Base-by-base conservation (phyloP, 2,113 vertebrate species). In the Panthera uncia region DNA sequence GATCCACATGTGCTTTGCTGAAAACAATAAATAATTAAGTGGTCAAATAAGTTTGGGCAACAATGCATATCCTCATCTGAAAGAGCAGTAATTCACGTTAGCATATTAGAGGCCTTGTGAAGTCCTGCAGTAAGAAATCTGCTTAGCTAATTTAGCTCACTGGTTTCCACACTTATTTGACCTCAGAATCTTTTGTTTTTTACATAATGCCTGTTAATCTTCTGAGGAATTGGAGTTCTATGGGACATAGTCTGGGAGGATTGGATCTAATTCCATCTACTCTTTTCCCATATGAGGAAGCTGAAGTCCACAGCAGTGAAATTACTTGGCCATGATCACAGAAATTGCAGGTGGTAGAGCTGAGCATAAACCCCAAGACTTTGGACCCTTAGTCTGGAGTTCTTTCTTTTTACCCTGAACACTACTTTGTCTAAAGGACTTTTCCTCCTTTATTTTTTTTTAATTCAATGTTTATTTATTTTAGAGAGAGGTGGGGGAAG, bases 31-130 rank as follows among this genome's bases (percentile, higher is more conserved):
- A 66, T 25, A 33, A 85, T 65, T 76, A 41, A 80, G 84, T 11
- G 52, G 74, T 91, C 74, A 94, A 52, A 33, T 92, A 80, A 74
- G 25, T 91, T 79, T 66, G 89, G 81, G 38, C 88, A 95, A n/a
- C 25, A 15, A 50, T 29, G 11, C 27, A 27, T 69, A 69, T 45
- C 12, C 4, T 63, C 8, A 14, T 78, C 50, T 81, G 7, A 31
- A 71, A 79, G 38, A 76, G 10, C 27, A 55, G 50, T 41, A 71
- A 68, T 57, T 78, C 48, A 19, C 5, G 3, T 81, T 50, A 69
- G 27, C 57, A 33, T 80, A 38, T 50, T 9, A 36, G 81, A 95
- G 76, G 15, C 5, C 45, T 68, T 55, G 3, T 45, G n/a, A 63
- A 80, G 69, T 68, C 38, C 48, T 69, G 2, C 1, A 7, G n/a